Evolutionary conservation across 2,888 invertebrate species (phyloP).

Genomic region (Melieria crassipennis): DNA sequence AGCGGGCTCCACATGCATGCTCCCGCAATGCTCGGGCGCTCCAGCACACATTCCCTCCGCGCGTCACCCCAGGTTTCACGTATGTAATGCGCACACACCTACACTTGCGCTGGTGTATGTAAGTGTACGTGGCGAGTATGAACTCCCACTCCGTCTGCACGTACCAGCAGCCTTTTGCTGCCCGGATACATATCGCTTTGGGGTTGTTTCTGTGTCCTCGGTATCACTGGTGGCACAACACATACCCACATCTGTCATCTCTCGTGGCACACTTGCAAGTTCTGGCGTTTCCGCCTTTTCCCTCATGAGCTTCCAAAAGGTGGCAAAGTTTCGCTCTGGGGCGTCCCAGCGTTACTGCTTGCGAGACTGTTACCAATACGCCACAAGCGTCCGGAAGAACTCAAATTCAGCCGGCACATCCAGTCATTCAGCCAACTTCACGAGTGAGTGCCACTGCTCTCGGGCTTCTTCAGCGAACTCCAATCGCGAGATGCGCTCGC

Average conservation of each 20-base stretch:
- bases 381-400: no score
- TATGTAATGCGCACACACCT: no score
- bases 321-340: conserved; percentile 5
- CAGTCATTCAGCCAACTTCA: no score
- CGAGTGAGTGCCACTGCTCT: no score
- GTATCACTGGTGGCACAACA: not conserved
- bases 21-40: not conserved
- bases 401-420: no score
- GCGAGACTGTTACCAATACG: no score
- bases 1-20: not conserved
- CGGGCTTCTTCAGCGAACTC: no score
- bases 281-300: conserved; percentile 16
- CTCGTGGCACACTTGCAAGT: conserved; percentile 18
- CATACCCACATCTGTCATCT: no score
- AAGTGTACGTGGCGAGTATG: not conserved
- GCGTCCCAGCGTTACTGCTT: not conserved
- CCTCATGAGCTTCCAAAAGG: not conserved
- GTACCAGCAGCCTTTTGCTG: conserved; percentile 38
- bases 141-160: not conserved
- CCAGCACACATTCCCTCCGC: no score
- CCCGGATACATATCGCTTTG: conserved; percentile 58
- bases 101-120: no score
- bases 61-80: no score
- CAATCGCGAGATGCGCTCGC: no score
- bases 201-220: conserved; percentile 55